Conservation (phyloP, 2,113 vertebrate species). For the Gallinago jamesoni region DNA sequence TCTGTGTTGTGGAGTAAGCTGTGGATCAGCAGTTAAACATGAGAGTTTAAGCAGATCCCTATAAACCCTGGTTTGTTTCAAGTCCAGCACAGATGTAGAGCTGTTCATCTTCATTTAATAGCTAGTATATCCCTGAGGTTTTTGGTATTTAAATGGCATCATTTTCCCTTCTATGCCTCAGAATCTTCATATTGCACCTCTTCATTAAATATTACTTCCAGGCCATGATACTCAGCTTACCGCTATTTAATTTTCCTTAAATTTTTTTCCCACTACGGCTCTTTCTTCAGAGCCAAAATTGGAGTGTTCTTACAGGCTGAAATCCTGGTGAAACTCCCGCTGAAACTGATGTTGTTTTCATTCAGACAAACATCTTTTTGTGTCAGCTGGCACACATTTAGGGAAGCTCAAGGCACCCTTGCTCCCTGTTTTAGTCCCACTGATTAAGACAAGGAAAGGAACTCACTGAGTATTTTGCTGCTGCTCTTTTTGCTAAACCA, state of each 20-base stretch:
- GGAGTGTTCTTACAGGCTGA: not conserved
- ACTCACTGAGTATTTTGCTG: not conserved
- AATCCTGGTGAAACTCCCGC: not conserved
- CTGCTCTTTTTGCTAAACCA: not conserved
- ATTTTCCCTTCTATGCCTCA: not conserved
- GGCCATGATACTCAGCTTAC: not conserved
- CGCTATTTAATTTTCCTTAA: not conserved
- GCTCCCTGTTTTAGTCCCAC: not conserved
- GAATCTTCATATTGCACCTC: not conserved
- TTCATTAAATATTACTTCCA: constrained; percentile 11
- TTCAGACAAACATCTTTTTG: not conserved
- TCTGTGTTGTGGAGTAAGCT: not conserved
- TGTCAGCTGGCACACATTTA: not conserved
- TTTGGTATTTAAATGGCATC: constrained; percentile 12
- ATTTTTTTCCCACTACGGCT: not conserved
- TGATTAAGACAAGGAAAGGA: not conserved
- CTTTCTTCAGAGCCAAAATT: not conserved
- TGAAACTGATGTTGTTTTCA: not conserved
- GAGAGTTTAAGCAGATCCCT: constrained; percentile 40
- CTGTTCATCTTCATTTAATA: constrained; percentile 39
- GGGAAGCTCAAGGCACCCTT: not conserved
- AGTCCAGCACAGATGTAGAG: constrained; percentile 5
- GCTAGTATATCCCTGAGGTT: not conserved
- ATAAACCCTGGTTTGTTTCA: constrained; percentile 15
- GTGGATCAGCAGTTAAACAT: constrained; percentile 1